phyloP scores from a whole-genome alignment of 2,888 invertebrate species.

The Epinotia nisella region DNA sequence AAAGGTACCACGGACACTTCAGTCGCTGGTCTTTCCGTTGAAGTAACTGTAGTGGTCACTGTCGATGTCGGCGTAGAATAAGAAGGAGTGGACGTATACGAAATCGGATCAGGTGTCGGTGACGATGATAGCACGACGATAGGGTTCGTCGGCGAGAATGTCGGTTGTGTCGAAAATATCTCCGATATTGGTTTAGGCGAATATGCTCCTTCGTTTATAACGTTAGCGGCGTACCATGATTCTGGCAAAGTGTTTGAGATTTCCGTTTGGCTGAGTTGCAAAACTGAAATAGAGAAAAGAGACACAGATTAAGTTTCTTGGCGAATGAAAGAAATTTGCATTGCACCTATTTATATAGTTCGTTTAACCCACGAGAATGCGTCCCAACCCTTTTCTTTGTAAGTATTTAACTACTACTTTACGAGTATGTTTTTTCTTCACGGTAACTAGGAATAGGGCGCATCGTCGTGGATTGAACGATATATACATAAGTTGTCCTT shows the following conservation, averaged over 20 bases:
- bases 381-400: no score
- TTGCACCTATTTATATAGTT: no score
- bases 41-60: slow-evolving; percentile 32
- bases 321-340: no score
- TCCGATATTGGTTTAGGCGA: slow-evolving; percentile 75
- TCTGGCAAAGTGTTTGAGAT: slow-evolving; percentile 62
- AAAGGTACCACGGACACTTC: slow-evolving; percentile 32
- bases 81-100: slow-evolving; percentile 20
- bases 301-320: neutral
- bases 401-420: no score
- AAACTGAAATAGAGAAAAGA: slow-evolving; percentile 65
- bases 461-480: no score
- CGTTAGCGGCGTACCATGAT: slow-evolving; percentile 76
- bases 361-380: no score
- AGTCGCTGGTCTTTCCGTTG: slow-evolving; percentile 22
- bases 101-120: slow-evolving; percentile 35
- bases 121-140: slow-evolving; percentile 55
- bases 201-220: slow-evolving; percentile 68
- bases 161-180: slow-evolving; percentile 68
- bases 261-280: slow-evolving; percentile 77
- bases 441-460: no score
- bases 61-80: slow-evolving; percentile 43
- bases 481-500: no score
- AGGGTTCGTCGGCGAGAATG: slow-evolving; percentile 66
- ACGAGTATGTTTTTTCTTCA: no score